Conservation (phyloP, 2,797 vertebrate genomes). For the Crypturellus tataupa region DNA sequence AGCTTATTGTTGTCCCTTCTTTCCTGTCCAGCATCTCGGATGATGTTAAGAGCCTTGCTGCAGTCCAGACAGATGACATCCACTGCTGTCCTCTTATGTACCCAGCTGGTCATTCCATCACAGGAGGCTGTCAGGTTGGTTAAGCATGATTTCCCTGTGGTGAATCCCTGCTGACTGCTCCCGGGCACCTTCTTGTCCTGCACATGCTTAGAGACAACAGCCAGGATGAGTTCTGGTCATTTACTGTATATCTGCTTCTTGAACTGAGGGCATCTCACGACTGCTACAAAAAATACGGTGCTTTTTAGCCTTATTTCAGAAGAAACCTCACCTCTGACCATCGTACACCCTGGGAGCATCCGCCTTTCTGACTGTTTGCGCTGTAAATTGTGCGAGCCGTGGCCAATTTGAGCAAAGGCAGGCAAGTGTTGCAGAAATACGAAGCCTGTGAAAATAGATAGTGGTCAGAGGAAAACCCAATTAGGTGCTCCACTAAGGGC, state of each 20-base stretch:
- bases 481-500: background rate
- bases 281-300: background rate
- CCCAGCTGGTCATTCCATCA: too few species aligned
- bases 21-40: background rate
- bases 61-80: too few species aligned
- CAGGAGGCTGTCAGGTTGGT: too few species aligned
- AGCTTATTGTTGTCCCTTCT: background rate
- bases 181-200: too few species aligned
- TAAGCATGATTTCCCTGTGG: too few species aligned
- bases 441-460: background rate
- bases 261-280: background rate
- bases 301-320: accelerated
- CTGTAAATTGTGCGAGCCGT: background rate
- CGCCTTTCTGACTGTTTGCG: background rate
- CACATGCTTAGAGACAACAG: too few species aligned
- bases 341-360: accelerated
- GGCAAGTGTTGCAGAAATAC: background rate
- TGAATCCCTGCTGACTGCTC: too few species aligned
- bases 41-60: too few species aligned
- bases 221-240: background rate
- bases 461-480: background rate
- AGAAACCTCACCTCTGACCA: background rate
- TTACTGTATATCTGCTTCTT: background rate
- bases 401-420: background rate
- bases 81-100: too few species aligned